Percentiles rank a stretch among this genome's conserved stretches.
These are phyloP conservation scores for Ischnura elegans DNA, from an alignment of 2,888 invertebrate species.

Conservation along the genomic window DNA sequence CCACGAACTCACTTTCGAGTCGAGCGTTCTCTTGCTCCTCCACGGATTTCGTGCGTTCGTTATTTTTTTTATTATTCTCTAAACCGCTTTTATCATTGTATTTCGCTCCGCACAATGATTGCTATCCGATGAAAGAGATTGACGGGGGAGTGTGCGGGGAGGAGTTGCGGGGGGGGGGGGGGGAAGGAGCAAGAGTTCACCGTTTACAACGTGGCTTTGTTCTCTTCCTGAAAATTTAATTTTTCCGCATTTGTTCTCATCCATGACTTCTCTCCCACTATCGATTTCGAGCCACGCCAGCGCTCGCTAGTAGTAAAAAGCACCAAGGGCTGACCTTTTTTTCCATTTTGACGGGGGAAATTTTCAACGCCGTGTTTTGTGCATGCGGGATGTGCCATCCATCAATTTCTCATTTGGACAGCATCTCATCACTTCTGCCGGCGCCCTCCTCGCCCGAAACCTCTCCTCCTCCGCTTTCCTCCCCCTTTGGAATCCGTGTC, in stretches of 20 bases:
- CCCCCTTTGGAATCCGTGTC: background rate
- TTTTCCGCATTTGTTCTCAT: slow-evolving; percentile 16
- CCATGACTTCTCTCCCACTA: slow-evolving; percentile 43
- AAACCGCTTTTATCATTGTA: slow-evolving; percentile 10
- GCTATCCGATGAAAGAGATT: background rate
- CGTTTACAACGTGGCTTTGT: slow-evolving; percentile 40
- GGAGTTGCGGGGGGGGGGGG: background rate
- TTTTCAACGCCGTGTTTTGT: slow-evolving; percentile 34
- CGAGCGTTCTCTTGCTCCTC: background rate
- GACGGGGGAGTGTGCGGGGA: background rate
- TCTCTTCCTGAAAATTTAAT: slow-evolving; percentile 28
- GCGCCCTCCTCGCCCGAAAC: background rate
- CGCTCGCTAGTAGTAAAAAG: background rate
- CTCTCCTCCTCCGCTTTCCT: background rate
- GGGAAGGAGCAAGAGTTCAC: background rate
- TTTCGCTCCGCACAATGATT: background rate
- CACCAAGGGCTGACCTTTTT: background rate
- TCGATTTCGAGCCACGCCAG: slow-evolving; percentile 1
- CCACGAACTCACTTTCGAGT: background rate
- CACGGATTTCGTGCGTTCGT: too few species aligned
- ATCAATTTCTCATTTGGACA: slow-evolving; percentile 42
- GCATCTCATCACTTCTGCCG: slow-evolving; percentile 7
- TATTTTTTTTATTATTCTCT: background rate
- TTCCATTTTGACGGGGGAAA: slow-evolving; percentile 41
- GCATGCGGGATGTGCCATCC: slow-evolving; percentile 5